Percentiles rank a stretch among this genome's conserved stretches.
These are phyloP conservation scores for Zeugodacus cucurbitae DNA, from an alignment of 1,140 invertebrate genomes.

Conservation along the genomic window DNA sequence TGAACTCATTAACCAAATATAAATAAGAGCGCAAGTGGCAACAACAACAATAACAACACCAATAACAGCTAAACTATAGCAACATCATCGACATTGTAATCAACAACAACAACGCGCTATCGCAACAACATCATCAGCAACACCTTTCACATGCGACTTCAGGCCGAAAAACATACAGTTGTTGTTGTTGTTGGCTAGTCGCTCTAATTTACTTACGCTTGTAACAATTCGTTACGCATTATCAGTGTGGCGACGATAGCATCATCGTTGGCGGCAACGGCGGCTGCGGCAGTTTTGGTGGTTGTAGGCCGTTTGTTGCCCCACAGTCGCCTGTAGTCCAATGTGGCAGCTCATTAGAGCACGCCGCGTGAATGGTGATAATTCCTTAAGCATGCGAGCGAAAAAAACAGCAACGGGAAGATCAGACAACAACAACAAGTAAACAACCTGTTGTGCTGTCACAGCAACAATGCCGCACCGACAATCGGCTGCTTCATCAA, in stretches of 20 bases:
- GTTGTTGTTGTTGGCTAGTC: not conserved
- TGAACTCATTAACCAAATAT: slow-evolving; percentile 33
- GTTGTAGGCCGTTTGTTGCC: not conserved
- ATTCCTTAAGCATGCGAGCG: not conserved
- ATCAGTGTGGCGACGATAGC: not conserved
- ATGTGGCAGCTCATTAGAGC: slow-evolving; percentile 24
- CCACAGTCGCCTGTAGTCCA: not conserved
- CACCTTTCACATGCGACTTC: not conserved
- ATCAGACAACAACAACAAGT: not conserved
- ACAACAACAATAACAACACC: not conserved
- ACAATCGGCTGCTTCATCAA: slow-evolving; percentile 20
- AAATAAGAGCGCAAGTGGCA: slow-evolving; percentile 22
- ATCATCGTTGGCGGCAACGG: slow-evolving; percentile 2
- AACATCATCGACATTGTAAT: slow-evolving; percentile 14
- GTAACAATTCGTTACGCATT: slow-evolving; percentile 37
- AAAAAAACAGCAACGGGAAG: not conserved
- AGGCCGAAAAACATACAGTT: not conserved
- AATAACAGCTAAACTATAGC: not conserved
- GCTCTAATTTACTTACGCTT: slow-evolving; percentile 38
- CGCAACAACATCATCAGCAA: slow-evolving; percentile 35
- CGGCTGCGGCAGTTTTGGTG: not conserved
- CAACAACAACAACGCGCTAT: not conserved
- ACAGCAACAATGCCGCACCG: not conserved
- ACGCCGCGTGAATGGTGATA: not conserved
- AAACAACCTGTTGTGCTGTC: slow-evolving; percentile 22